A percentile compares a stretch with the other conserved stretches of the same genome.
These are phyloP conservation scores for Conopomorpha cramerella DNA, from an alignment of 1,140 invertebrate genomes.

Conservation along the genomic window DNA sequence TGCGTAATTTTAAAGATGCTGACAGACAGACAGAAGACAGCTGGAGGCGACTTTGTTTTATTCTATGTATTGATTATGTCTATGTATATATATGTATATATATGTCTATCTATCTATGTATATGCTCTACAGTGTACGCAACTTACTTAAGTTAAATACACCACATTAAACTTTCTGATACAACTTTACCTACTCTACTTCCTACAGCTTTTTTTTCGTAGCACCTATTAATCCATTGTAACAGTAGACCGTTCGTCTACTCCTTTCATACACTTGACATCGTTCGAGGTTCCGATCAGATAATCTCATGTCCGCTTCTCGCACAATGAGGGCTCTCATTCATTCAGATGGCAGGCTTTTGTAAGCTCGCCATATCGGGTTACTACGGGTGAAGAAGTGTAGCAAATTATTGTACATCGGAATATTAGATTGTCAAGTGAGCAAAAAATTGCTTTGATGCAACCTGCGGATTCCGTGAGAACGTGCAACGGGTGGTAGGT, in stretches of 20 bases:
- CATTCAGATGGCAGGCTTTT: background rate
- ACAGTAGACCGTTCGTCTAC: slow-evolving; percentile 30
- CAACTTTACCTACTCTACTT: too few species aligned
- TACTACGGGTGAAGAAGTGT: too few species aligned
- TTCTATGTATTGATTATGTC: too few species aligned
- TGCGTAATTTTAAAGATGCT: background rate
- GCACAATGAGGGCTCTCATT: slow-evolving; percentile 26
- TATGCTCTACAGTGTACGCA: background rate
- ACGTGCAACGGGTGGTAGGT: too few species aligned
- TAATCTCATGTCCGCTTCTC: slow-evolving; percentile 34
- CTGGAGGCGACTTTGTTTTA: too few species aligned
- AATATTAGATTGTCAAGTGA: background rate
- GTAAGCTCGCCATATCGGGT: background rate
- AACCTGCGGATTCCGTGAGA: too few species aligned
- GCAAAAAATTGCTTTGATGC: too few species aligned
- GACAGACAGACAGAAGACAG: background rate
- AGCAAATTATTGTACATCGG: background rate
- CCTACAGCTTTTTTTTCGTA: slow-evolving; percentile 8
- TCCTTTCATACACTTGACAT: slow-evolving; percentile 24
- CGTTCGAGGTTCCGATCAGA: slow-evolving; percentile 50
- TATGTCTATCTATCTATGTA: background rate
- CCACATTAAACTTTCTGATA: background rate
- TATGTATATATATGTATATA: background rate
- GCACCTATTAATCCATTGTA: slow-evolving; percentile 35
- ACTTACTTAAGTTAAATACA: background rate